phyloP scores from a whole-genome alignment of 2,888 invertebrate genomes.

The Ellobium chinense region DNA sequence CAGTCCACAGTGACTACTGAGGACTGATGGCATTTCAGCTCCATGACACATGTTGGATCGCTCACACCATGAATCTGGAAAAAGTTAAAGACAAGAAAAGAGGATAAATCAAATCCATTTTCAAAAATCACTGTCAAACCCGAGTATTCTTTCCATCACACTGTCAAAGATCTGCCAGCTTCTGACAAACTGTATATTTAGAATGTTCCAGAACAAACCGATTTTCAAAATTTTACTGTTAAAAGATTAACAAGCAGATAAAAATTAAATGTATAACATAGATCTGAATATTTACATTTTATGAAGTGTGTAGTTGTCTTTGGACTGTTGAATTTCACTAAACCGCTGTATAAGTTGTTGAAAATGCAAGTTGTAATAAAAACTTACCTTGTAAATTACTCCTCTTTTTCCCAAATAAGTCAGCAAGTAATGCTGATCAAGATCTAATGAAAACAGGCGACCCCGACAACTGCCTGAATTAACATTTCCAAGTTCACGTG shows the following conservation, averaged over 20 bases:
- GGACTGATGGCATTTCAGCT: constrained; percentile 81
- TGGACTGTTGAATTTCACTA: too few species aligned
- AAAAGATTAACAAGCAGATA: too few species aligned
- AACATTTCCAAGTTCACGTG: constrained; percentile 12
- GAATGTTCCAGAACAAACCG: too few species aligned
- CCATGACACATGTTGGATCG: constrained; percentile 76
- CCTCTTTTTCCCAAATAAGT: constrained; percentile 79
- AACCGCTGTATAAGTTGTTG: too few species aligned
- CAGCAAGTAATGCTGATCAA: constrained; percentile 79
- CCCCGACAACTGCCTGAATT: constrained; percentile 5
- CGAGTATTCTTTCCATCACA: too few species aligned
- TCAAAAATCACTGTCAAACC: too few species aligned
- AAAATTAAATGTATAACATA: too few species aligned
- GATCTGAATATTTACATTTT: too few species aligned
- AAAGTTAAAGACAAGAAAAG: constrained; percentile 4
- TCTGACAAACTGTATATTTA: too few species aligned
- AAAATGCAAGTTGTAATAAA: not conserved
- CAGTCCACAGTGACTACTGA: constrained; percentile 83
- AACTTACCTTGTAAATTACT: constrained; percentile 79
- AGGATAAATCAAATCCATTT: not conserved
- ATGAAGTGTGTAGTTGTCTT: too few species aligned
- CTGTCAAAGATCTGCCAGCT: too few species aligned
- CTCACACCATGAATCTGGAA: constrained; percentile 51
- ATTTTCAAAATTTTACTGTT: too few species aligned
- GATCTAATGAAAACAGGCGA: constrained; percentile 79